Evolutionary conservation across 2,888 invertebrate species (phyloP), one percentile per base, ranked within the genome.

Genomic region (Microdon myrmicae): DNA sequence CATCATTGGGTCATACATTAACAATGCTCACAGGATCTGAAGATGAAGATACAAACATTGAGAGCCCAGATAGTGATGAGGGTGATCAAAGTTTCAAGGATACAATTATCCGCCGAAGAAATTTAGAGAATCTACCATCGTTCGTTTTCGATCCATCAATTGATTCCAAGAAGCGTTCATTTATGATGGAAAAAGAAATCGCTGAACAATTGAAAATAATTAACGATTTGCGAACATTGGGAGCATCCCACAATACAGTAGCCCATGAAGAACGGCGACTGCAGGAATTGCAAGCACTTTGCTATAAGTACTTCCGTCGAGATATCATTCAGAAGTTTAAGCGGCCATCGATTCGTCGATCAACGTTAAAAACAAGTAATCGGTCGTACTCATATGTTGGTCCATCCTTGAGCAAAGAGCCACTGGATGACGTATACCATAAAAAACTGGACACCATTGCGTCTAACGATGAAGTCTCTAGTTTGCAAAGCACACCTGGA

Each of bases 151-250:
- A 93, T 81, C 86, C 88, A 8, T 85, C 85, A 4, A 82, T 91
- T 31, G 92, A 91, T 75, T 88, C 92, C 8, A 88, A 88, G 74
- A 89, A 90, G 74, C 86, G 96, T 9, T 93, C 94, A n/a, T 90
- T 93, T 74, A 84, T 96, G 64, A 92, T 96, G 71, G 96, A 97
- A 80, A 91, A 92, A 75, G 96, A 96, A 81, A 96, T 99, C 94
- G 94, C 94, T 74, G 96, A 97, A 77, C 96, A 97, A 78, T 91
- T 96, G 7, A 94, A 94, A 82, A 90, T 95, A 47, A 95, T 98
- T 61, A 94, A 93, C 76, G 96, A 96, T 79, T 82, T 98, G 68
- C 85, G 91, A 70, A 88, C 90, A 3, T 81, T 93, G 29, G 95
- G 96, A 0, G 96, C 96, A 19, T 91, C 91, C 13, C 90, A 92